Evolutionary conservation across 2,113 vertebrate genomes (phyloP), one percentile per base, ranked within the genome.

Genomic region (Chloebia gouldiae): DNA sequence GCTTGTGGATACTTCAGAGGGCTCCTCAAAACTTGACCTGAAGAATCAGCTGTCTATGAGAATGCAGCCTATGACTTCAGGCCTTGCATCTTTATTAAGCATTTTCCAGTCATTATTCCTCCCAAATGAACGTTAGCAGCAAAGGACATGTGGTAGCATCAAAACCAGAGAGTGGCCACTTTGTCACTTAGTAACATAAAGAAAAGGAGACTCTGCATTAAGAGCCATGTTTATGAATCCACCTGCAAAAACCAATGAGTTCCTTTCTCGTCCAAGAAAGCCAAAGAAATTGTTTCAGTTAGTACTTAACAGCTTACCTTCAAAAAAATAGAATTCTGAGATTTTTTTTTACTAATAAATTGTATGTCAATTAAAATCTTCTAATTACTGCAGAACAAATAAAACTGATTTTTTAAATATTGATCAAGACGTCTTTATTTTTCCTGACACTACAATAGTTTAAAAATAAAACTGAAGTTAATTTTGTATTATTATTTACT

Each of bases 381-480:
- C 4, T 8, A 39, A 44, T 13, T 60, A 75, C 51, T 7, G 24
- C 56, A 51, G 12, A 49, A 10, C 6, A 69, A 85, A 56, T 12
- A 23, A 69, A 88, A 65, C 7, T 17, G 4, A 3, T 7, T 64
- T 80, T 68, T 61, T 4, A 15, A 60, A 44, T 70, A 54, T 3
- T 60, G 6, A 17, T 45, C 24, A 50, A 77, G 37, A 51, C 5
- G 19, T 56, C 22, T 57, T 68, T 47, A 13, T 23, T 65, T 30
- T 31, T n/a, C n/a, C 33, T 86, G 49, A 86, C 37, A 60, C 12
- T n/a, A 53, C 12, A 64, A 21, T 19, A 35, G 5, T 49, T 91
- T 30, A 91, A 91, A 94, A 92, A 77, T 31, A 83, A 88, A 92
- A 44, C 17, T 21, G 11, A 88, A 86, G 57, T 72, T 75, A 63